Conservation (phyloP, 2,797 vertebrate genomes). For the Clarias laeviceps region DNA sequence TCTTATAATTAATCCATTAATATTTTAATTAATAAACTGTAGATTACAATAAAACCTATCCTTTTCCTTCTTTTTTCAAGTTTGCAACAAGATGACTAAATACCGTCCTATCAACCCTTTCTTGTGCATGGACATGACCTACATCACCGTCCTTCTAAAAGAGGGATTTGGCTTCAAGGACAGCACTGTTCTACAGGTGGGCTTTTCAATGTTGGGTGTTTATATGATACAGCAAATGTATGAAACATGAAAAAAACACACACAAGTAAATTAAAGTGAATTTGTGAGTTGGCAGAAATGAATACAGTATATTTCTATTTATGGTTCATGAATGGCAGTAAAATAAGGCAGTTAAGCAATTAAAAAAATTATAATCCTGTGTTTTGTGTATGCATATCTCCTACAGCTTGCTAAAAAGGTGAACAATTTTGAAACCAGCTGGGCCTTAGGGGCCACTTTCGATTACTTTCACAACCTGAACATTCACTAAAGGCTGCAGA, state of each 20-base stretch:
- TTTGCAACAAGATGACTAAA: conserved; percentile 93
- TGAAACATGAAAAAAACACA: background rate
- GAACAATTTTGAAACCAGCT: conserved; percentile 97
- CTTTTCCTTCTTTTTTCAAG: conserved; percentile 66
- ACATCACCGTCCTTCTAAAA: conserved; percentile 93
- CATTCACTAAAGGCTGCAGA: conserved; percentile 74
- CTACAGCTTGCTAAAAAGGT: conserved; percentile 93
- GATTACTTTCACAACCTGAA: conserved; percentile 91
- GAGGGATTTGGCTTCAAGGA: conserved; percentile 97
- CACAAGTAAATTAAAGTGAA: background rate
- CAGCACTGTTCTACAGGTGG: conserved; percentile 87
- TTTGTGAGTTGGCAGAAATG: background rate
- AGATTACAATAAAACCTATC: background rate
- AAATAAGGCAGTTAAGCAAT: background rate
- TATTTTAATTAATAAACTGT: background rate
- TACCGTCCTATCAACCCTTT: conserved; percentile 90
- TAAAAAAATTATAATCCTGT: conserved; percentile 2
- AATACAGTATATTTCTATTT: conserved; percentile 22
- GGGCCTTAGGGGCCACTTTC: conserved; percentile 95
- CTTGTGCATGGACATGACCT: conserved; percentile 97
- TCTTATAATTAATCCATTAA: background rate
- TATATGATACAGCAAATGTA: background rate
- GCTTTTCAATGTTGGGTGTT: conserved; percentile 41
- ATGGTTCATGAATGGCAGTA: conserved; percentile 1
- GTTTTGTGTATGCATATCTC: conserved; percentile 28